Percentiles rank a stretch among this genome's conserved stretches.
Evolutionary conservation across 2,797 vertebrate genomes (phyloP).

Genomic region (Prionace glauca): DNA sequence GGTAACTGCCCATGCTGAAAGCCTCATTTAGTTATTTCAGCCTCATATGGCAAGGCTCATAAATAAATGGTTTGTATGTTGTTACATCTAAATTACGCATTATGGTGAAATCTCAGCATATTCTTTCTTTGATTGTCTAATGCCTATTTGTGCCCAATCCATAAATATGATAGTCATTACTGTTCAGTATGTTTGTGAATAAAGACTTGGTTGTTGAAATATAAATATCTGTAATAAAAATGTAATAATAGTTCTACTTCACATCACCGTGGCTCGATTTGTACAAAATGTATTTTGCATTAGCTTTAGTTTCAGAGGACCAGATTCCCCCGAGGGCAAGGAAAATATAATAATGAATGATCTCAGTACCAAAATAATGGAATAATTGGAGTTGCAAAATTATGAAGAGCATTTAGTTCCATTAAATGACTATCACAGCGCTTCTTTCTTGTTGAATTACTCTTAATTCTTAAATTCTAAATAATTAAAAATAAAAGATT

Average conservation of each 20-base stretch:
- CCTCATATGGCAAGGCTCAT: not conserved
- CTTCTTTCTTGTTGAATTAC: not conserved
- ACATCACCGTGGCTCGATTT: slow-evolving; percentile 7
- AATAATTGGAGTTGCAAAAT: not conserved
- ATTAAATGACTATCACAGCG: not conserved
- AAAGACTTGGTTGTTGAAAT: slow-evolving; percentile 7
- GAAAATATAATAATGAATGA: not conserved
- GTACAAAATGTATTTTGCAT: slow-evolving; percentile 19
- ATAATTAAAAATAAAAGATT: not conserved
- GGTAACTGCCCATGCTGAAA: slow-evolving; percentile 24
- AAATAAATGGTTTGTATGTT: not conserved
- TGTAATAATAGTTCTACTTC: slow-evolving; percentile 13
- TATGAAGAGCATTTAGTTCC: not conserved
- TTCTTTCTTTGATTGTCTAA: not conserved
- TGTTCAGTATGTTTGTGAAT: not conserved
- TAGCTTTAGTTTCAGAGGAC: not conserved
- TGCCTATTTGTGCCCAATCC: not conserved
- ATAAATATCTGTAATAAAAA: not conserved
- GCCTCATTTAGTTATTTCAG: not conserved
- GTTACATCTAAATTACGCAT: not conserved
- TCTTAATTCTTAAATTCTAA: slow-evolving; percentile 21
- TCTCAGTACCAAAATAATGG: not conserved
- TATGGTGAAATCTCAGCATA: not conserved
- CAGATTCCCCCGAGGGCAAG: not conserved
- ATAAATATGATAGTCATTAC: not conserved